phyloP scores from a whole-genome alignment of 1,140 invertebrate genomes.

The Nebria ingens region DNA sequence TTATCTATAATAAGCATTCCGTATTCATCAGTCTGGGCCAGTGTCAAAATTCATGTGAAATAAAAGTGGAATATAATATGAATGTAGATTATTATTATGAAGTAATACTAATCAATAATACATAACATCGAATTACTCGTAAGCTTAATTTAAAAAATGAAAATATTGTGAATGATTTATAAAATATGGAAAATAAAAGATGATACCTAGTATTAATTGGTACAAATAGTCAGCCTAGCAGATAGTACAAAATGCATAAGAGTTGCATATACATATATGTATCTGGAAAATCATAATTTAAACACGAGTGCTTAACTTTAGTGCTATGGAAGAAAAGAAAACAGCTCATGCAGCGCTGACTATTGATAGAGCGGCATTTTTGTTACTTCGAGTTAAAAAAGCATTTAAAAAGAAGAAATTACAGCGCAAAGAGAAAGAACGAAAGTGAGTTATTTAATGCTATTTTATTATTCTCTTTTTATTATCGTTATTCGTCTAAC shows the following conservation, averaged over 20 bases:
- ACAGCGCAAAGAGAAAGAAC: conserved; percentile 70
- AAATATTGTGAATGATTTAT: neutral
- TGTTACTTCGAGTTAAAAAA: conserved; percentile 73
- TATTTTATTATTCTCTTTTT: too few relatives aligned
- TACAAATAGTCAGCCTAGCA: neutral
- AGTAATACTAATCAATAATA: neutral
- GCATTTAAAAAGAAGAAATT: conserved; percentile 85
- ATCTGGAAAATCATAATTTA: neutral
- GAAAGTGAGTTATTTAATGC: conserved; percentile 25
- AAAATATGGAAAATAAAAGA: neutral
- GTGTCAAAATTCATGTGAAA: too few relatives aligned
- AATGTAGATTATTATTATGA: too few relatives aligned
- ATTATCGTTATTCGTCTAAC: too few relatives aligned
- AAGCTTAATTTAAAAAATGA: neutral
- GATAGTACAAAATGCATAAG: neutral
- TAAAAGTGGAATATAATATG: too few relatives aligned
- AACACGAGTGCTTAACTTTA: neutral
- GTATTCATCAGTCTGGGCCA: too few relatives aligned
- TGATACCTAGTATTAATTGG: neutral
- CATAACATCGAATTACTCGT: neutral
- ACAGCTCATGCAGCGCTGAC: conserved; percentile 46
- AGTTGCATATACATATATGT: neutral
- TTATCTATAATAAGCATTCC: too few relatives aligned
- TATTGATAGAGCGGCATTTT: conserved; percentile 77
- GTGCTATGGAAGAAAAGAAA: conserved; percentile 30